Evolutionary conservation across 2,888 invertebrate species (phyloP).

Genomic region (Scaptomyza reducta): DNA sequence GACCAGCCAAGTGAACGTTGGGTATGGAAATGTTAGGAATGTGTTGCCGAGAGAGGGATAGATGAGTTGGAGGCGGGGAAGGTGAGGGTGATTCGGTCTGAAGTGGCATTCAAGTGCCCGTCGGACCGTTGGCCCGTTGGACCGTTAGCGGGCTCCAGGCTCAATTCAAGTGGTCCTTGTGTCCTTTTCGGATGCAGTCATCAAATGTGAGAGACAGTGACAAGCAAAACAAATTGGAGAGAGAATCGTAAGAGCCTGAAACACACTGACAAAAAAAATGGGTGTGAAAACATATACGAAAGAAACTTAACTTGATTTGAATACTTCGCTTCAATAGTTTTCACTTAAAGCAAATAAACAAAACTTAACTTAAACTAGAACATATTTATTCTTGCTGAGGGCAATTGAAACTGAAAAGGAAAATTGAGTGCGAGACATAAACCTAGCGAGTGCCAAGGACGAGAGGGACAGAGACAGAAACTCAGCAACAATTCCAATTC

Average conservation of each 20-base stretch:
- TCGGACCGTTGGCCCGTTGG: slow-evolving; percentile 27
- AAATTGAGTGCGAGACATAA: neutral
- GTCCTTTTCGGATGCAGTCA: neutral
- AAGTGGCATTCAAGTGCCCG: slow-evolving; percentile 55
- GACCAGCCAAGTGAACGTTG: slow-evolving; percentile 41
- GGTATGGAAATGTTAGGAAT: neutral
- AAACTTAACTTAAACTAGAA: neutral
- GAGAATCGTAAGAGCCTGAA: too few relatives aligned
- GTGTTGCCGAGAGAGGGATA: neutral
- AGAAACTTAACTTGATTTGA: too few relatives aligned
- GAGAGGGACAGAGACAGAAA: neutral
- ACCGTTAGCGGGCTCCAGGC: slow-evolving; percentile 30
- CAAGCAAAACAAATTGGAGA: neutral
- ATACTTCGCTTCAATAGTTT: neutral
- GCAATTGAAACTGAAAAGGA: neutral
- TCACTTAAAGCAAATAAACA: neutral
- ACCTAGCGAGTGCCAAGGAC: neutral
- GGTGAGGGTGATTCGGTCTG: slow-evolving; percentile 32
- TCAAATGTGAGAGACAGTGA: neutral
- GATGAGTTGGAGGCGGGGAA: neutral
- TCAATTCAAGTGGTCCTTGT: slow-evolving; percentile 39
- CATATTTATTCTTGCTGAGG: neutral
- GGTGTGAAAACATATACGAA: neutral
- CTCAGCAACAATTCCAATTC: neutral
- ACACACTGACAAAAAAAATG: too few relatives aligned